phyloP scores from a whole-genome alignment of 2,888 invertebrate genomes.

The Orgyia antiqua region DNA sequence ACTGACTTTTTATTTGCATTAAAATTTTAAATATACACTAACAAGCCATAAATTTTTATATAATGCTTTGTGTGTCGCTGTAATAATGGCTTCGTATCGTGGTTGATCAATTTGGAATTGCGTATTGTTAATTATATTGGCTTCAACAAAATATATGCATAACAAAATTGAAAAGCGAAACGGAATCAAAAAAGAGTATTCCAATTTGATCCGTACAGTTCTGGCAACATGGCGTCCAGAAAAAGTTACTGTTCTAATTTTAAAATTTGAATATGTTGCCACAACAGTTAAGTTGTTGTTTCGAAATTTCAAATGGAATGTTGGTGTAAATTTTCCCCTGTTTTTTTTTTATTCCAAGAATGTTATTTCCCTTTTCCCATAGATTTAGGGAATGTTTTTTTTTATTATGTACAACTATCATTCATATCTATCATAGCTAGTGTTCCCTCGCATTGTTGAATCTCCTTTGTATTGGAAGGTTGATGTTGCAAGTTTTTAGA shows the following conservation, averaged over 20 bases:
- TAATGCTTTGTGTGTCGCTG: constrained; percentile 67
- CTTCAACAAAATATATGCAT: constrained; percentile 36
- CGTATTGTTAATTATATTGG: constrained; percentile 62
- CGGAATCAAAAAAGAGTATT: constrained; percentile 36
- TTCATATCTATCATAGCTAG: constrained; percentile 67
- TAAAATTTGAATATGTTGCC: constrained; percentile 50
- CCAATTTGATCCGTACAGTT: constrained; percentile 69
- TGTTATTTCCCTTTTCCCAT: constrained; percentile 71
- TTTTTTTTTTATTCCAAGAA: constrained; percentile 71
- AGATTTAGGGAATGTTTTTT: constrained; percentile 69
- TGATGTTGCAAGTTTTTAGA: constrained; percentile 62
- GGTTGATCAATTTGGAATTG: constrained; percentile 75
- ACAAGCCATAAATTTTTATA: constrained; percentile 56
- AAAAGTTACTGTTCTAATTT: constrained; percentile 16
- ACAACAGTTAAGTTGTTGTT: constrained; percentile 49
- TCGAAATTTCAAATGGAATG: constrained; percentile 81
- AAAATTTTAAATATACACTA: constrained; percentile 66
- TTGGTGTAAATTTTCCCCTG: constrained; percentile 78
- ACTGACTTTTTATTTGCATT: constrained; percentile 38
- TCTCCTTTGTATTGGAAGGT: constrained; percentile 62
- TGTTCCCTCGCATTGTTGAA: constrained; percentile 57
- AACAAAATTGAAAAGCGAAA: constrained; percentile 12
- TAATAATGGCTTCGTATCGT: constrained; percentile 51
- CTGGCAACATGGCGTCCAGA: constrained; percentile 52
- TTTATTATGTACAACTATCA: constrained; percentile 48